A percentile compares a stretch with the other conserved stretches of the same genome.
Conservation (phyloP, 2,113 vertebrate genomes). For the Zosterops borbonicus region DNA sequence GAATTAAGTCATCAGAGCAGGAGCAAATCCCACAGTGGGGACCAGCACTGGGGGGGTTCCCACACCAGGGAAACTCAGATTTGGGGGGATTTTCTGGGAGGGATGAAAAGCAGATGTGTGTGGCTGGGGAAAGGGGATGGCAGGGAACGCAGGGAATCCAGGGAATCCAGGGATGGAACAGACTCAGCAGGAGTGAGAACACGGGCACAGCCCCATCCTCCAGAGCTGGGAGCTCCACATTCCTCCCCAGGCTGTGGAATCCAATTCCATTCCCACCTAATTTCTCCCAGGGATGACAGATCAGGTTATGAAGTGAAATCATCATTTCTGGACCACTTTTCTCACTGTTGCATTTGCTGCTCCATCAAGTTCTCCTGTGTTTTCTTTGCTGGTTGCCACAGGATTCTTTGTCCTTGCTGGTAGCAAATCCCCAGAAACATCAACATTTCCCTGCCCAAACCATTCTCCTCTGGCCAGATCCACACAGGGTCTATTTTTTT, state of each 20-base stretch:
- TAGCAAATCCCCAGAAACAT: background rate
- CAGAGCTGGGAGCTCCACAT: background rate
- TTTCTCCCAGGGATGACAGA: background rate
- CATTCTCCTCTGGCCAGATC: background rate
- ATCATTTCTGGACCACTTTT: background rate
- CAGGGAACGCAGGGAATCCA: background rate
- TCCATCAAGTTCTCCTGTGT: background rate
- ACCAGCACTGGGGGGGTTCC: background rate
- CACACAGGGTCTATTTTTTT: rapidly evolving
- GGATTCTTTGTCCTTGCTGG: background rate
- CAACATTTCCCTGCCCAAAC: background rate
- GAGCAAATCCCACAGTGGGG: background rate
- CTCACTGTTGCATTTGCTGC: background rate
- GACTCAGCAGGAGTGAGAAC: background rate
- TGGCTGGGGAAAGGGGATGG: background rate
- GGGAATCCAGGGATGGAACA: background rate
- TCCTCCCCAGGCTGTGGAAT: background rate
- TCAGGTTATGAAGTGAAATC: background rate
- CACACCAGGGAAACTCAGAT: background rate
- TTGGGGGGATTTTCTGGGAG: background rate
- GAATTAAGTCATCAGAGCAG: background rate
- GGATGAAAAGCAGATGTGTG: background rate
- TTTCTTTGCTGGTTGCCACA: background rate
- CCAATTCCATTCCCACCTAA: background rate
- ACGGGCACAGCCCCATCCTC: rapidly evolving